These are phyloP conservation scores for Lates japonicus DNA, from an alignment of 2,797 vertebrate species.

Conservation along the genomic window DNA sequence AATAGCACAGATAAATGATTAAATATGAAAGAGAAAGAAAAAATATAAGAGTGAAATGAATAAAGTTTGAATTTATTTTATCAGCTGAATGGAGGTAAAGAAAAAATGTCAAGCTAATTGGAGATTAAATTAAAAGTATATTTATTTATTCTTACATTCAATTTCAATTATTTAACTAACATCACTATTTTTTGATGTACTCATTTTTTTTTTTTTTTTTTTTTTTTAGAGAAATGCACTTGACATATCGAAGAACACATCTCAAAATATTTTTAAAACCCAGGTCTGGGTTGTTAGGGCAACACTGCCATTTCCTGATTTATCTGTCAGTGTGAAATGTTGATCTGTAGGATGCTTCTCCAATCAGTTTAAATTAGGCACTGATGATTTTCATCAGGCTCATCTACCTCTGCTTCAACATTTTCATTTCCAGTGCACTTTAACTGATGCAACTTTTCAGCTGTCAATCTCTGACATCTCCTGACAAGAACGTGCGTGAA, in stretches of 20 bases:
- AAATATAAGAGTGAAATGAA: too few species aligned
- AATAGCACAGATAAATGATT: too few species aligned
- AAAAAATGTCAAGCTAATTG: too few species aligned
- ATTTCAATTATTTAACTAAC: not conserved
- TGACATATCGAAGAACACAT: not conserved
- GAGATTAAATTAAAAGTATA: too few species aligned
- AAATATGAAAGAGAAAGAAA: too few species aligned
- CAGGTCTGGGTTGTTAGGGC: not conserved
- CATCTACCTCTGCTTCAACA: slow-evolving; percentile 2
- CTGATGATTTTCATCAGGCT: slow-evolving; percentile 11
- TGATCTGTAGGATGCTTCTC: slow-evolving; percentile 1
- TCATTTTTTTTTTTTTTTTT: too few species aligned
- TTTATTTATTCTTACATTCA: too few species aligned
- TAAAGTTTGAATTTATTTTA: too few species aligned
- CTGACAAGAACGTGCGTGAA: not conserved
- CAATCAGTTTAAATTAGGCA: not conserved
- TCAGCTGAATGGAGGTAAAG: too few species aligned
- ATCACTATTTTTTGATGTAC: too few species aligned
- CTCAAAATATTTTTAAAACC: not conserved
- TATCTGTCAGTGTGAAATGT: not conserved
- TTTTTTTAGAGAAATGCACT: not conserved
- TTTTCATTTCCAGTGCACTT: slow-evolving; percentile 13
- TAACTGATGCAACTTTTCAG: slow-evolving; percentile 13
- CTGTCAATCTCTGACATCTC: slow-evolving; percentile 27
- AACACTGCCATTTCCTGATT: slow-evolving; percentile 1